Evolutionary conservation across 1,140 invertebrate species (phyloP).

Genomic region (Phocides pigmalion): DNA sequence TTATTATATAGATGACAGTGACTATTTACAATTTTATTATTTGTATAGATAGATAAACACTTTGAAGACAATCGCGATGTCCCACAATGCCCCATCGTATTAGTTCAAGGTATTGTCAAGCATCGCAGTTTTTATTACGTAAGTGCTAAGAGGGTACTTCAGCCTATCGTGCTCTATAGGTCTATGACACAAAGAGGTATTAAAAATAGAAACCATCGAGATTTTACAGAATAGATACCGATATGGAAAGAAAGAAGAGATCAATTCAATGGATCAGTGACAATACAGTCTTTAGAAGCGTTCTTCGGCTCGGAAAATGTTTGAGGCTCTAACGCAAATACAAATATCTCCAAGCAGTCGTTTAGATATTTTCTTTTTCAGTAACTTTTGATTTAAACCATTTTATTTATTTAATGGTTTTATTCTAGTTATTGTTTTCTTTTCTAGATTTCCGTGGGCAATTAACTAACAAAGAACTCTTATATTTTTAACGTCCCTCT

Average conservation of each 20-base stretch:
- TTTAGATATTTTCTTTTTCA: too few species aligned
- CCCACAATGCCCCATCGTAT: constrained; percentile 12
- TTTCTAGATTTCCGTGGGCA: too few species aligned
- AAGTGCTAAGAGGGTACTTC: constrained; percentile 7
- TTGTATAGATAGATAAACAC: too few species aligned
- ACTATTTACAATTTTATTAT: too few species aligned
- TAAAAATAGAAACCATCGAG: constrained; percentile 30
- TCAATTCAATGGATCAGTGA: background rate
- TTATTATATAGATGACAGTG: too few species aligned
- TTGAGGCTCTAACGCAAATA: too few species aligned
- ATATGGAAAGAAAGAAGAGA: background rate
- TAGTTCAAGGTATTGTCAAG: constrained; percentile 10
- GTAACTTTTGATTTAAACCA: too few species aligned
- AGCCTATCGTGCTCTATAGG: constrained; percentile 9
- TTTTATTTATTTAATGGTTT: too few species aligned
- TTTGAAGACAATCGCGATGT: background rate
- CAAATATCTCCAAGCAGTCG: too few species aligned
- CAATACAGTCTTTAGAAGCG: constrained; percentile 3
- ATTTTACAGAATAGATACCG: constrained; percentile 19
- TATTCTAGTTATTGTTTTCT: too few species aligned
- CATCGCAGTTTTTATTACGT: constrained; percentile 13
- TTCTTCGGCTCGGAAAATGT: background rate
- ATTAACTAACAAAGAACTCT: too few species aligned
- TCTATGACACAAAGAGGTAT: constrained; percentile 25
- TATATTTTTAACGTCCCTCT: too few species aligned